Conservation (phyloP, 53 echinoderm and acorn worm species). For the Hippasteria phrygiana region DNA sequence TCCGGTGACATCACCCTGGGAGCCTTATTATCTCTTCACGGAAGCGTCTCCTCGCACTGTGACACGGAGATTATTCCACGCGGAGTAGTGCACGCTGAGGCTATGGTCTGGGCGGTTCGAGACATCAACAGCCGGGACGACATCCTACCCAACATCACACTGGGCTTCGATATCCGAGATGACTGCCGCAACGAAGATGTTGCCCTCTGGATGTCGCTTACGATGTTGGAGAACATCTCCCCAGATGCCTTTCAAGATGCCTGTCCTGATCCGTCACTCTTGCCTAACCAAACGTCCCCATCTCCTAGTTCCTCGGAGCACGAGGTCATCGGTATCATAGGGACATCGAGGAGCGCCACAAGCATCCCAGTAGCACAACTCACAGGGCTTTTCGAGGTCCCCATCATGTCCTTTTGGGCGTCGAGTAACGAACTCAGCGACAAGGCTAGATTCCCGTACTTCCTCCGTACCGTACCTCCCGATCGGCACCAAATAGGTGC, state of each 20-base stretch:
- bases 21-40: conserved; percentile 79
- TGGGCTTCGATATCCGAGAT: conserved; percentile 92
- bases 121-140: conserved; percentile 72
- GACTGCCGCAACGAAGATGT: conserved; percentile 81
- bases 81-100: conserved; percentile 78
- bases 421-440: conserved; percentile 72
- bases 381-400: conserved; percentile 42
- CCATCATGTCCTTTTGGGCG: conserved; percentile 60
- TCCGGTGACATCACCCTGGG: conserved; percentile 77
- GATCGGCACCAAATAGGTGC: conserved; percentile 61
- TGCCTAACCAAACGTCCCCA: neutral
- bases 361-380: conserved; percentile 63
- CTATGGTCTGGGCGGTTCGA: conserved; percentile 82
- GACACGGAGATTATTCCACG: conserved; percentile 62
- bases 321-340: conserved; percentile 46
- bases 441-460: conserved; percentile 51
- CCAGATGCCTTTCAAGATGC: conserved; percentile 29
- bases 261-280: neutral
- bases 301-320: neutral
- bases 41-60: conserved; percentile 56
- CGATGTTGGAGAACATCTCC: conserved; percentile 24
- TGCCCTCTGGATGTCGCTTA: conserved; percentile 72
- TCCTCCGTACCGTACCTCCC: conserved; percentile 68
- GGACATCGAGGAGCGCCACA: conserved; percentile 61
- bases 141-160: conserved; percentile 77